A percentile compares a stretch with the other conserved stretches of the same genome.
Conservation (phyloP, 1,140 invertebrate species). For the Camponotus vicinus region DNA sequence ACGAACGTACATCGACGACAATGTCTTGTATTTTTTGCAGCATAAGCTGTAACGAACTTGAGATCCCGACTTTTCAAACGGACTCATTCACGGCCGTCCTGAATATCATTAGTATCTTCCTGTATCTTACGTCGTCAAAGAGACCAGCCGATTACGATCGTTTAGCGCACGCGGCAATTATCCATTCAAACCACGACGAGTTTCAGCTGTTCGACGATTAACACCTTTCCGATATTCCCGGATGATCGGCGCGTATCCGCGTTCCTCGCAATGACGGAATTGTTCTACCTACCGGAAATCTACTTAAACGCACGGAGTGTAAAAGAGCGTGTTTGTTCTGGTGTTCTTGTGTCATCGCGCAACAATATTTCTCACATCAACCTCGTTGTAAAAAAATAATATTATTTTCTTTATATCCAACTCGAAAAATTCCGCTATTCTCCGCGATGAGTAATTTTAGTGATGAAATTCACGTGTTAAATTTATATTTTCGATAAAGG, state of each 20-base stretch:
- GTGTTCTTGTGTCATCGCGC: neutral
- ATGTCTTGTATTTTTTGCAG: conserved; percentile 13
- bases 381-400: neutral
- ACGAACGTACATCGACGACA: neutral
- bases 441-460: neutral
- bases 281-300: conserved; percentile 29
- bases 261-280: conserved; percentile 41
- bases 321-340: conserved; percentile 41
- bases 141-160: conserved; percentile 20
- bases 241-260: conserved; percentile 8
- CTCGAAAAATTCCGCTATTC: neutral
- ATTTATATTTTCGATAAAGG: neutral
- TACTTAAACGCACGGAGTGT: neutral
- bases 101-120: conserved; percentile 52
- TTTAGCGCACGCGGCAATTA: conserved; percentile 59
- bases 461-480: neutral
- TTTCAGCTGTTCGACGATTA: conserved; percentile 22
- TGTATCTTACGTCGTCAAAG: conserved; percentile 27
- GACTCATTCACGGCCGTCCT: conserved; percentile 30
- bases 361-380: neutral
- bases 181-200: conserved; percentile 43
- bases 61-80: conserved; percentile 40
- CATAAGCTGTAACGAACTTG: conserved; percentile 1
- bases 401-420: neutral
- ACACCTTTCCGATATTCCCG: conserved; percentile 23